These are phyloP conservation scores for Aphelenchoides besseyi DNA, from an alignment of 1,140 invertebrate species.

Conservation along the genomic window DNA sequence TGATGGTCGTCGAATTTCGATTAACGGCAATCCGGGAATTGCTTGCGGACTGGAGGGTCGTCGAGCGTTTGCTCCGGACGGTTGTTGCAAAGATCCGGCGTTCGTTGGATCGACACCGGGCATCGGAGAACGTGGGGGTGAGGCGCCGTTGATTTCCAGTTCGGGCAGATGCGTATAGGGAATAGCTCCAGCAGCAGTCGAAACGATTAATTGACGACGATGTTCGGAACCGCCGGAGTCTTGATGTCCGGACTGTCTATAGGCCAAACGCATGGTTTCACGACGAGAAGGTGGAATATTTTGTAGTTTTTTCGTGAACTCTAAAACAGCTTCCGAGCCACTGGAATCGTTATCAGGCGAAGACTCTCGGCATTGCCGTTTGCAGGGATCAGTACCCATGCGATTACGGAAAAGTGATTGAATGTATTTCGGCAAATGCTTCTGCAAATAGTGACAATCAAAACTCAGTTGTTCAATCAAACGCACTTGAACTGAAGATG, in stretches of 20 bases:
- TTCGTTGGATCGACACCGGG: slow-evolving; percentile 8
- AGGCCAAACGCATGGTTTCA: slow-evolving; percentile 56
- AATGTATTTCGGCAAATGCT: slow-evolving; percentile 61
- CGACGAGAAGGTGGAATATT: slow-evolving; percentile 59
- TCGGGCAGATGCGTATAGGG: slow-evolving; percentile 58
- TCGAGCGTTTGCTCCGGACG: background rate
- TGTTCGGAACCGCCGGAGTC: slow-evolving; percentile 43
- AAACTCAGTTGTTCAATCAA: background rate
- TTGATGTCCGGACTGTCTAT: slow-evolving; percentile 55
- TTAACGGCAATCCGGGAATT: slow-evolving; percentile 59
- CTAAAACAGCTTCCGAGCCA: slow-evolving; percentile 59
- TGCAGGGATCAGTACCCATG: slow-evolving; percentile 62
- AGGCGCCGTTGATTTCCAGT: slow-evolving; percentile 60
- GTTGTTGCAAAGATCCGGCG: slow-evolving; percentile 1
- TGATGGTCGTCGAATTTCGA: slow-evolving; percentile 60
- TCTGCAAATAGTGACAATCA: slow-evolving; percentile 53
- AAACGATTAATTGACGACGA: background rate
- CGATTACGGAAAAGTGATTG: slow-evolving; percentile 57
- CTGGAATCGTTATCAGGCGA: slow-evolving; percentile 58
- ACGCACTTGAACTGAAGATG: slow-evolving; percentile 22
- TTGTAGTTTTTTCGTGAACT: slow-evolving; percentile 61
- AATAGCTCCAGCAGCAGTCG: slow-evolving; percentile 25
- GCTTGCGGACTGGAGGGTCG: slow-evolving; percentile 59
- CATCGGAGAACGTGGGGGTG: slow-evolving; percentile 53
- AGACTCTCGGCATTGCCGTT: slow-evolving; percentile 58